Evolutionary conservation across 2,797 vertebrate species (phyloP), one percentile per base, ranked within the genome.

Genomic region (Poeciliopsis paucimaculata): DNA sequence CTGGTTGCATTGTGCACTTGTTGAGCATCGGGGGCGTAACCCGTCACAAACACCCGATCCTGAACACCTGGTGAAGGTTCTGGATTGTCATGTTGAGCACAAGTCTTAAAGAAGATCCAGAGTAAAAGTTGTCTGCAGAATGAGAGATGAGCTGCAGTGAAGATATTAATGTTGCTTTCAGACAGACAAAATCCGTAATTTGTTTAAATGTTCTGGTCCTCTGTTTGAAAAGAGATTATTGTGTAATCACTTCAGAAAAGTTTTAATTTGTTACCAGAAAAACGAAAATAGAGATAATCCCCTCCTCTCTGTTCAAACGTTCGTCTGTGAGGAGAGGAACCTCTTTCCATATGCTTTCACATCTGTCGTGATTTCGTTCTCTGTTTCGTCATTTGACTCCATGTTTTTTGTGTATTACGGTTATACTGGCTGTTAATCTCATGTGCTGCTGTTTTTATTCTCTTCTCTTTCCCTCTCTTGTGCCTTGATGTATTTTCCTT

Each of bases 401-500:
- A 26, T 57, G 34, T 39, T 70, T 51, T 75, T 71, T 60, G 6
- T 41, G n/a, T 41, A 16, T 43, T 74, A 31, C 2, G 1, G 6
- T 76, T 31, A 64, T n/a, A 36, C 64, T 12, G 51, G 23, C 34
- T 68, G 64, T 71, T 77, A 77, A 77, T 70, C 76, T 77, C 49
- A 73, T 79, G 74, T 78, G 43, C 31, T 26, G 0, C 36, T 77
- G n/a, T 47, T 23, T 78, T 45, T 0, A 10, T 4, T 75, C 46
- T 10, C 26, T 18, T 39, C n/a, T 49, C 26, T 74, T 70, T 66
- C 23, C 23, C 47, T 72, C 36, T 23, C 43, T 6, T 71, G 76
- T 20, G 71, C 49, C 76, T 45, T 75, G 78, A 81, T 81, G 73
- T 80, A 72, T 86, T 83, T 86, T 82, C 73, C 81, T 12, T 79